Evolutionary conservation across 92 coral and sea anemone genomes (phyloP).

Genomic region (Ricordea florida): DNA sequence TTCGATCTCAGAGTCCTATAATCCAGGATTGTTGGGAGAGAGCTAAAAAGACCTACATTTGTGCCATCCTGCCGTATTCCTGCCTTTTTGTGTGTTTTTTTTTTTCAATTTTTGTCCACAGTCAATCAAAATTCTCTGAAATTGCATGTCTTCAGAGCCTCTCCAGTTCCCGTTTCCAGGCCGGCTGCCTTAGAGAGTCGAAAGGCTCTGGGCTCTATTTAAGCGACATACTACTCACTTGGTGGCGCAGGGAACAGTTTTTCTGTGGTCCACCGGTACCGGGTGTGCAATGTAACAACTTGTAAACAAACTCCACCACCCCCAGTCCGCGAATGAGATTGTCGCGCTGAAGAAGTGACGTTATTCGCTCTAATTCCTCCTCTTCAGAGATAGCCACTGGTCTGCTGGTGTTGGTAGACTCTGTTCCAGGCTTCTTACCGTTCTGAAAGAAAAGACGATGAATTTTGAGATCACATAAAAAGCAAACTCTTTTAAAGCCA

Average conservation of each 20-base stretch:
- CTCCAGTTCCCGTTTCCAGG: no score
- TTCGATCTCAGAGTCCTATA: no score
- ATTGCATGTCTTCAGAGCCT: no score
- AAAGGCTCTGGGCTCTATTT: neutral
- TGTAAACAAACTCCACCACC: constrained; percentile 94
- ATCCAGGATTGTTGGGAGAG: no score
- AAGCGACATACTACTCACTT: constrained; percentile 52
- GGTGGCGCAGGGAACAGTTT: constrained; percentile 86
- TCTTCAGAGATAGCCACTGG: constrained; percentile 90
- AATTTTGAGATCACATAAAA: no score
- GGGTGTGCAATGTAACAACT: constrained; percentile 92
- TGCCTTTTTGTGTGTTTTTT: no score
- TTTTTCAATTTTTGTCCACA: neutral
- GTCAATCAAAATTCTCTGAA: no score
- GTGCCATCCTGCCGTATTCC: no score
- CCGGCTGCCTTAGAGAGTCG: neutral
- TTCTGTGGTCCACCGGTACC: constrained; percentile 99
- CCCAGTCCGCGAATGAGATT: constrained; percentile 93
- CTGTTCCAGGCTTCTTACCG: constrained; percentile 7
- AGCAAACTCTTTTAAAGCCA: no score
- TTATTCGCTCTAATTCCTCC: constrained; percentile 94
- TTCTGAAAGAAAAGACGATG: constrained; percentile 11
- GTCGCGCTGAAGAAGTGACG: constrained; percentile 86
- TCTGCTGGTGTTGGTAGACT: constrained; percentile 47
- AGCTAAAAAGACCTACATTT: no score